phyloP scores from a whole-genome alignment of 2,888 invertebrate species.

The Drosophila recens region DNA sequence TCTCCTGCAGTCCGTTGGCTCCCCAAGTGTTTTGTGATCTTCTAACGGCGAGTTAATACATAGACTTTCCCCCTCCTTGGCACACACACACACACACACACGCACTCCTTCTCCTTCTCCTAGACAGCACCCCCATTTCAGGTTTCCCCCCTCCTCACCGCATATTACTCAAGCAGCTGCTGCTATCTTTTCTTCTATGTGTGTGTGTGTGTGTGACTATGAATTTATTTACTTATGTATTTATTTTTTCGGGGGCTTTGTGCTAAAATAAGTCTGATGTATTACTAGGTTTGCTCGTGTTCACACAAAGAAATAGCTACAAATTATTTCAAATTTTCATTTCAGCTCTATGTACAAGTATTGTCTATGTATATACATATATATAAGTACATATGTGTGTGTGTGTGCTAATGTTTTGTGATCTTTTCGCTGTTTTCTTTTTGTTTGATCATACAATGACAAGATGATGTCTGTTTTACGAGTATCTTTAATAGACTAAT shows the following conservation, averaged over 20 bases:
- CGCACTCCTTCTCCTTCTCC: constrained; percentile 9
- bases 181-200: constrained; percentile 49
- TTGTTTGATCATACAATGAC: constrained; percentile 68
- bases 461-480: constrained; percentile 55
- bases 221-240: constrained; percentile 70
- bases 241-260: constrained; percentile 70
- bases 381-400: not conserved
- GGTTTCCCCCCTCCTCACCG: not conserved
- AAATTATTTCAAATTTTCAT: constrained; percentile 63
- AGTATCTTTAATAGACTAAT: constrained; percentile 35
- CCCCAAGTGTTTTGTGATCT: constrained; percentile 21
- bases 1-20: constrained; percentile 15
- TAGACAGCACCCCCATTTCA: constrained; percentile 12
- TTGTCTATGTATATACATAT: constrained; percentile 9
- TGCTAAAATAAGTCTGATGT: constrained; percentile 78
- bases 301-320: constrained; percentile 47
- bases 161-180: constrained; percentile 45
- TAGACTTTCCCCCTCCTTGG: constrained; percentile 8
- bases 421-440: constrained; percentile 63
- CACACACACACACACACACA: constrained; percentile 7
- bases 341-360: constrained; percentile 53
- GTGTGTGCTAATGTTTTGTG: constrained; percentile 49
- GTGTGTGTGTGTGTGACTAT: constrained; percentile 27
- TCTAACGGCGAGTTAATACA: constrained; percentile 37
- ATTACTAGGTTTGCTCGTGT: constrained; percentile 69